These are phyloP conservation scores for Catocala fraxini DNA, from an alignment of 2,888 invertebrate species.

Conservation along the genomic window DNA sequence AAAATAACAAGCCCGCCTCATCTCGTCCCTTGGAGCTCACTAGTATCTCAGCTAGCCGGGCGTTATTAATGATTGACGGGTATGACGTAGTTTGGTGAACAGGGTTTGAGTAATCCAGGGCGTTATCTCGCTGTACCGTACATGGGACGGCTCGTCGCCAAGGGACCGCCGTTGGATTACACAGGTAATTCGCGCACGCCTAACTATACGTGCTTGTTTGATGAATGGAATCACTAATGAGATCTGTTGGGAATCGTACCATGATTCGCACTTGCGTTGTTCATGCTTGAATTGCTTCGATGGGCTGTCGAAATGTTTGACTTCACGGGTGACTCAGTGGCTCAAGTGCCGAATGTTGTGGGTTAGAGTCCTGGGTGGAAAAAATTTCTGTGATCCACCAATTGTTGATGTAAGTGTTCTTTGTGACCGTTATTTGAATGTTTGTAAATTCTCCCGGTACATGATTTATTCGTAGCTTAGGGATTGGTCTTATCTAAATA, in stretches of 20 bases:
- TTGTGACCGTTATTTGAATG: too few species aligned
- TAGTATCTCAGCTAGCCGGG: constrained; percentile 16
- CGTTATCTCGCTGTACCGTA: constrained; percentile 43
- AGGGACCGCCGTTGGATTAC: constrained; percentile 29
- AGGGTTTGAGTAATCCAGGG: constrained; percentile 47
- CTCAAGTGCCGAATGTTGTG: too few species aligned
- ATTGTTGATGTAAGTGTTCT: too few species aligned
- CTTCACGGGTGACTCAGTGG: too few species aligned
- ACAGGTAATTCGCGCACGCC: constrained; percentile 41
- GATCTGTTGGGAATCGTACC: constrained; percentile 5
- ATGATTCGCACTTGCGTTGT: constrained; percentile 10
- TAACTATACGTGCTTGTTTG: constrained; percentile 25
- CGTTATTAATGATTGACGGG: constrained; percentile 54
- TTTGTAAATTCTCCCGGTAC: too few species aligned
- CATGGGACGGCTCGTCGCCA: constrained; percentile 11
- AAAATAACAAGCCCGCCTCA: not conserved
- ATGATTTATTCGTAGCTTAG: too few species aligned
- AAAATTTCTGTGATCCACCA: too few species aligned
- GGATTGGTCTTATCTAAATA: too few species aligned
- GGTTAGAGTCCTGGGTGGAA: too few species aligned
- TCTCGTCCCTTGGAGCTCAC: not conserved
- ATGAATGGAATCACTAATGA: constrained; percentile 43
- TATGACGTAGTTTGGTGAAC: constrained; percentile 41
- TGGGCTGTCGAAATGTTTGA: not conserved
- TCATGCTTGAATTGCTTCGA: not conserved